Base-by-base conservation (phyloP, 35 echinoderm and acorn worm species). In the Apostichopus californicus region DNA sequence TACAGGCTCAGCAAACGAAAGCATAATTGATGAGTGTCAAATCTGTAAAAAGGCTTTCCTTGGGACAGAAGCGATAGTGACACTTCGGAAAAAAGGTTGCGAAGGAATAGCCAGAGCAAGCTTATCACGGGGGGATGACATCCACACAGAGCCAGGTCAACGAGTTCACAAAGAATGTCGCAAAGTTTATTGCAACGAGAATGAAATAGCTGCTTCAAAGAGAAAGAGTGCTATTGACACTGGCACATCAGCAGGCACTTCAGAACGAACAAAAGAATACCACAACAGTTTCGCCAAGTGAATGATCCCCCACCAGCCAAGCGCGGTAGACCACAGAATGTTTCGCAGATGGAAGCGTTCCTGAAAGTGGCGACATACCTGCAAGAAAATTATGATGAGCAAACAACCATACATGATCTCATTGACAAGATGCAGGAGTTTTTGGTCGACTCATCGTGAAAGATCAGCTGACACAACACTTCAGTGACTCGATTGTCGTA, bases 371-470 rank as follows among this genome's bases (percentile, higher is more conserved):
- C 22, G 18, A 57, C 8, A 57, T 25, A 85, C 17, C 77, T 78
- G 5, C 77, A 86, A 25, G 28, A 89, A 21, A 89, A 89, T 68
- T 55, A 89, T 89, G 86, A 89, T 66, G 86, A 89, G 60, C 86
- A 89, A 68, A 89, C 8, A 4, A 89, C 86, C 55, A 68, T 89
- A 20, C 17, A 59, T 89, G 86, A 89, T 68, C 86, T 89, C 3
- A 68, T 89, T 66, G 5, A 89, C 55, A 71, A 68, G 21, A 89
- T 89, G 86, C 4, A 59, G 60, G 86, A 61, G 8, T 68, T 6
- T 71, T 71, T 89, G 4, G 9, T 23, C 55, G 55, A 89, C 20
- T 86, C 22, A 86, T 46, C 26, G 26, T 54, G 81, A 90, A 90
- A 55, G 55, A 17, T 11, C 9, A 90, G 28, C 72, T 90, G 6